Conservation (phyloP, 1,140 invertebrate species). For the Ceratitis capitata region DNA sequence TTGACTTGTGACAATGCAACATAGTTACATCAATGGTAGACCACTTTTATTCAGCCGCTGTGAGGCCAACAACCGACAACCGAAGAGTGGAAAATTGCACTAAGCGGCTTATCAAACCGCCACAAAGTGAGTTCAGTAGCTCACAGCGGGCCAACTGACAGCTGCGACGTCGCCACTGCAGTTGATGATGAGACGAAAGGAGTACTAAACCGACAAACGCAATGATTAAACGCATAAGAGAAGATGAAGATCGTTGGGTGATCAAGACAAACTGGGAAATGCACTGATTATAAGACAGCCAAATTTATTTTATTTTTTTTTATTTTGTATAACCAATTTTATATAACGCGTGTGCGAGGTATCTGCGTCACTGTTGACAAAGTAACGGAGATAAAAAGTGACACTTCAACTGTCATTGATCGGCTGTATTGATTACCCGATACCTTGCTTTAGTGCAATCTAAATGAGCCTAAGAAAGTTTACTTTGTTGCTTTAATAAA, state of each 20-base stretch:
- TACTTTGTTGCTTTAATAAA: neutral
- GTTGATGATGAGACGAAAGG: neutral
- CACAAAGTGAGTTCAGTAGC: conserved; percentile 30
- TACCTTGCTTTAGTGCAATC: neutral
- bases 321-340: too few species aligned
- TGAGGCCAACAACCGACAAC: neutral
- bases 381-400: neutral
- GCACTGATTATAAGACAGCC: neutral
- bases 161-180: too few species aligned
- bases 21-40: neutral
- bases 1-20: too few species aligned
- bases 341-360: too few species aligned
- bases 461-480: neutral
- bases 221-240: neutral
- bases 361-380: neutral
- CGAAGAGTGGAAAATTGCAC: neutral
- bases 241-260: neutral
- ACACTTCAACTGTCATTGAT: conserved; percentile 14
- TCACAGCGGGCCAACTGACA: neutral
- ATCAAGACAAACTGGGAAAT: neutral
- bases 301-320: too few species aligned
- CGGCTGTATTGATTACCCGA: neutral
- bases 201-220: neutral
- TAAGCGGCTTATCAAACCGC: conserved; percentile 17
- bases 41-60: neutral